These are phyloP conservation scores for Spheniscus mendiculus DNA, from an alignment of 2,113 vertebrate species.

Conservation along the genomic window DNA sequence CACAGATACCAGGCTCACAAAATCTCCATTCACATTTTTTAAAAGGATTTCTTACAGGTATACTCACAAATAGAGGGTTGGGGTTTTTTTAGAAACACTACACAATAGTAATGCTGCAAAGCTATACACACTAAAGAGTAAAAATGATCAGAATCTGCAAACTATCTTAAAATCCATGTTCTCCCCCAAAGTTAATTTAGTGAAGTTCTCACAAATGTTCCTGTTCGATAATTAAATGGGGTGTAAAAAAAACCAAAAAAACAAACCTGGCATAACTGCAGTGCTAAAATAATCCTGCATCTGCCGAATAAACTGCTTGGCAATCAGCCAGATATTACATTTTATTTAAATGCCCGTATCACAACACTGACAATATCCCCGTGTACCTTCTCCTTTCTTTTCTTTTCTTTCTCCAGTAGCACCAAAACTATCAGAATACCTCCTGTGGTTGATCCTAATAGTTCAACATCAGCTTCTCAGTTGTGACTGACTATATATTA, in stretches of 20 bases:
- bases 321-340: conserved; percentile 15
- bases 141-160: neutral
- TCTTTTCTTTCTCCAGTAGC: neutral
- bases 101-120: neutral
- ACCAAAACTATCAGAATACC: neutral
- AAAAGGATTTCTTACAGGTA: neutral
- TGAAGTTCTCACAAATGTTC: neutral
- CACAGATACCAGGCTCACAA: neutral
- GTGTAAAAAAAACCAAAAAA: neutral
- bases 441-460: neutral
- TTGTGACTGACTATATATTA: neutral
- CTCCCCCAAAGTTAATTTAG: neutral
- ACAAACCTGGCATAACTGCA: neutral
- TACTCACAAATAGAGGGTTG: neutral
- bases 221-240: neutral
- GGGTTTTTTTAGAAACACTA: neutral
- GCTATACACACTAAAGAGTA: neutral
- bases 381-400: neutral
- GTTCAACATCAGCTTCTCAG: neutral
- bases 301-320: neutral
- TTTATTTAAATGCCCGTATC: neutral
- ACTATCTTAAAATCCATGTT: neutral
- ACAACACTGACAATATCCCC: neutral
- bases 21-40: neutral
- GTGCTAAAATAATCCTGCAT: neutral